These are phyloP conservation scores for Notiomystis cincta DNA, from an alignment of 2,113 vertebrate species.

Conservation along the genomic window DNA sequence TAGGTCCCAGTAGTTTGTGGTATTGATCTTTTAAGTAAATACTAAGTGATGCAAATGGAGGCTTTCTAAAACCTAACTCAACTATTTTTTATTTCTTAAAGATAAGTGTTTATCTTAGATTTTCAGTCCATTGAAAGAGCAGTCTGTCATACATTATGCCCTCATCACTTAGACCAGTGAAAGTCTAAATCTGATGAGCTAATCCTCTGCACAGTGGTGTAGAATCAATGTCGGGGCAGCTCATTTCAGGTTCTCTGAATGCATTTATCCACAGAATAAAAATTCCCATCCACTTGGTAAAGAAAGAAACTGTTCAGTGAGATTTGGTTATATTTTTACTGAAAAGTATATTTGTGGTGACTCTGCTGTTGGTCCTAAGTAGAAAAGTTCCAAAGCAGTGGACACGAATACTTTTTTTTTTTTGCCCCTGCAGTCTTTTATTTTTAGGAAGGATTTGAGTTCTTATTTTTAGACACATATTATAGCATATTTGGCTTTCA, in stretches of 20 bases:
- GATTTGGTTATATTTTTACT: neutral
- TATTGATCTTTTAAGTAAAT: conserved; percentile 39
- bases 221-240: accelerated
- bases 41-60: conserved; percentile 5
- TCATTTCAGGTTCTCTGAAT: neutral
- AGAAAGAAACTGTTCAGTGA: neutral
- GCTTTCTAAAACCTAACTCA: neutral
- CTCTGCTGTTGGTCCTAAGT: neutral
- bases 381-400: neutral
- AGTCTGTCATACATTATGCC: neutral
- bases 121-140: neutral
- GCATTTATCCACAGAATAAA: neutral
- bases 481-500: neutral
- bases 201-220: accelerated
- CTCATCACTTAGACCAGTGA: neutral
- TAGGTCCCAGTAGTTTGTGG: neutral
- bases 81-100: neutral
- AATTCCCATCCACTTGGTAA: neutral
- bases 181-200: neutral
- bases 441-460: neutral
- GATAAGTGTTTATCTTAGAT: neutral
- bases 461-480: neutral
- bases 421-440: neutral
- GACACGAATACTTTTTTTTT: neutral
- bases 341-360: neutral